phyloP scores from a whole-genome alignment of 2,113 vertebrate genomes.

The Tichodroma muraria region DNA sequence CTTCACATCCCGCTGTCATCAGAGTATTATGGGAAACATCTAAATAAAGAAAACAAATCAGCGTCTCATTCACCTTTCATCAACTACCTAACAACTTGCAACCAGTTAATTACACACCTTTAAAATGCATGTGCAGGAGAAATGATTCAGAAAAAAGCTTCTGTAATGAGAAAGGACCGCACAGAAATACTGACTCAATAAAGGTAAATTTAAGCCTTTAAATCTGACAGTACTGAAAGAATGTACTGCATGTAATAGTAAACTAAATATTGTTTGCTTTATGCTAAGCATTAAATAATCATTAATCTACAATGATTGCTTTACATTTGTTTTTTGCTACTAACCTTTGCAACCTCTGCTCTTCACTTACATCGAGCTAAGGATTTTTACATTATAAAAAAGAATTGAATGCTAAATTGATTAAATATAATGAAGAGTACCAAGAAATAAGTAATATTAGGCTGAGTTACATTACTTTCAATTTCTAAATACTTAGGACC shows the following conservation, averaged over 20 bases:
- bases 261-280: not conserved
- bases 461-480: not conserved
- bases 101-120: slow-evolving; percentile 67
- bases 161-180: not conserved
- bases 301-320: not conserved
- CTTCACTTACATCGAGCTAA: not conserved
- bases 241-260: not conserved
- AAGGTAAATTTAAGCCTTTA: slow-evolving; percentile 12
- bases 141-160: slow-evolving; percentile 54
- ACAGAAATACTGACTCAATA: not conserved
- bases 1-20: slow-evolving; percentile 23
- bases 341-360: not conserved
- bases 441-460: not conserved
- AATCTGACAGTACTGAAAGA: not conserved
- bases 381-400: not conserved
- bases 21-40: slow-evolving; percentile 42
- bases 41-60: slow-evolving; percentile 75
- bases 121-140: slow-evolving; percentile 54
- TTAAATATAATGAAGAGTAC: not conserved
- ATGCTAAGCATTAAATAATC: not conserved
- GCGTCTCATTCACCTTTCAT: slow-evolving; percentile 62
- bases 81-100: slow-evolving; percentile 68
- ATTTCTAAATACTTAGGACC: not conserved
- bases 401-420: not conserved
- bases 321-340: not conserved